Evolutionary conservation across 2,113 vertebrate genomes (phyloP).

Genomic region (Gavialis gangeticus): DNA sequence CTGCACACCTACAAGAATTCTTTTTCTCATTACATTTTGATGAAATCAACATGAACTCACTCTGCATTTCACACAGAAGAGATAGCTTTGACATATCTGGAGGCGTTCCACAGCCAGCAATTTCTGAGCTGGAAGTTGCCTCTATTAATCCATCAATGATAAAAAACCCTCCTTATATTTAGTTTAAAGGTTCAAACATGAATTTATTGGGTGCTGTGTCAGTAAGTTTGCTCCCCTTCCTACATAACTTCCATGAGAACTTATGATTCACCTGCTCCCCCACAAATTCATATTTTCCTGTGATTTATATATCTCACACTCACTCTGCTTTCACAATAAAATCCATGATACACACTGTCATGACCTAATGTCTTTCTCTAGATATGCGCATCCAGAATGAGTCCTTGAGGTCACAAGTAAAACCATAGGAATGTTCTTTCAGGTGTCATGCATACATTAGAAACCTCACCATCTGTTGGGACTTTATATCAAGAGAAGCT

Average conservation of each 20-base stretch:
- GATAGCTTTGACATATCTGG: background rate
- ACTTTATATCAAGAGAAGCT: background rate
- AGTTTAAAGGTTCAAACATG: background rate
- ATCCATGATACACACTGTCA: background rate
- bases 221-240: rapidly evolving
- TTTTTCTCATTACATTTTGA: conserved; percentile 7
- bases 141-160: background rate
- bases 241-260: background rate
- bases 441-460: background rate
- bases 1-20: background rate
- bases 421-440: background rate
- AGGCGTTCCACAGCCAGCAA: background rate
- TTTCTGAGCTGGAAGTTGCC: background rate
- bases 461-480: background rate
- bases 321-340: background rate
- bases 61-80: background rate
- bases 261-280: conserved; percentile 4
- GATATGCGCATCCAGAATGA: background rate
- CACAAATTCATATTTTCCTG: conserved; percentile 39
- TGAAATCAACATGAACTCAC: background rate
- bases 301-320: conserved; percentile 47
- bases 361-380: conserved; percentile 16
- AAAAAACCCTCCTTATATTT: background rate
- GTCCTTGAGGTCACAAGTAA: background rate
- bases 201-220: rapidly evolving